Percentiles rank a stretch among this genome's conserved stretches.
Evolutionary conservation across 2,797 vertebrate genomes (phyloP).

Genomic region (Mus caroli): DNA sequence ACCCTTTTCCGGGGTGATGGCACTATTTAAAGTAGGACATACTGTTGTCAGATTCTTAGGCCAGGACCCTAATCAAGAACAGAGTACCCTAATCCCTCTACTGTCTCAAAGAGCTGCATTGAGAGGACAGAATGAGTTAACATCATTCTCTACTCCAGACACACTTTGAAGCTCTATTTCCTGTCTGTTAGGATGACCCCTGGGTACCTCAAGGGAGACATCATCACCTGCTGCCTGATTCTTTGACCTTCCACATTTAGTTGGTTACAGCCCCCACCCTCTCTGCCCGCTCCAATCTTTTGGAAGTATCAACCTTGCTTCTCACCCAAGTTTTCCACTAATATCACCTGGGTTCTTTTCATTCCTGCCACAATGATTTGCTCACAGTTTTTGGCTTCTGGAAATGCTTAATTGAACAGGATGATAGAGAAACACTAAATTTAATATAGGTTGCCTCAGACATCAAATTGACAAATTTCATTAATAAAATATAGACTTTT

Average conservation of each 20-base stretch:
- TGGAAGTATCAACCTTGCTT: slow-evolving; percentile 2
- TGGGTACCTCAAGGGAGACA: slow-evolving; percentile 12
- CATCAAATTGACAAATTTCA: slow-evolving; percentile 42
- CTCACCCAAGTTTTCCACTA: background rate
- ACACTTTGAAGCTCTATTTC: background rate
- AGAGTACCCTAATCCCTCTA: background rate
- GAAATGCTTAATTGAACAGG: slow-evolving; percentile 47
- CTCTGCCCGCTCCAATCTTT: background rate
- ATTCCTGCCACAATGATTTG: slow-evolving; percentile 47
- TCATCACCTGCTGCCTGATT: background rate
- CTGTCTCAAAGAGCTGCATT: slow-evolving; percentile 18
- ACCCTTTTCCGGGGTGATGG: background rate
- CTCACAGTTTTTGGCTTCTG: background rate
- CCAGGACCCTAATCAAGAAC: slow-evolving; percentile 8
- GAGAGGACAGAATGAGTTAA: slow-evolving; percentile 3
- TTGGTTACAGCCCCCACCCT: background rate
- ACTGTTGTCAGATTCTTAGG: slow-evolving; percentile 34
- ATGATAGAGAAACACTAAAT: slow-evolving; percentile 14
- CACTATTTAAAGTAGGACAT: background rate
- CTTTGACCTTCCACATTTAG: background rate
- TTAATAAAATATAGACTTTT: slow-evolving; percentile 62
- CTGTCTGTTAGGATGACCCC: background rate
- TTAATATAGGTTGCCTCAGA: slow-evolving; percentile 50
- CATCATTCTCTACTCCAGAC: background rate
- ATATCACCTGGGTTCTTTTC: slow-evolving; percentile 59